Base-by-base conservation (phyloP, 2,797 vertebrate genomes). In the Smutsia gigantea region DNA sequence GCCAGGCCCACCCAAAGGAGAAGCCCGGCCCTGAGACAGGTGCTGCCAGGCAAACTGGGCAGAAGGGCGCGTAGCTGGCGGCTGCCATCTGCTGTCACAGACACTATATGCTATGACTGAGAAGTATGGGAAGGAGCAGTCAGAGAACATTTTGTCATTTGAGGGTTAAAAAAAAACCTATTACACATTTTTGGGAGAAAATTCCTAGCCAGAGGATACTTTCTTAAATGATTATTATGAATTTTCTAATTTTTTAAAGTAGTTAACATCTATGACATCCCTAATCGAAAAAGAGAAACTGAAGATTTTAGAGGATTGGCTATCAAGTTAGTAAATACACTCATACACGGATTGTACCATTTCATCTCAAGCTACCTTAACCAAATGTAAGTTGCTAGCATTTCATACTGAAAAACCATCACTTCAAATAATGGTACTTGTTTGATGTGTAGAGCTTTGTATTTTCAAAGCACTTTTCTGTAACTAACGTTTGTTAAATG, bases 21-120 rank as follows among this genome's bases (percentile, higher is more conserved):
- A 97, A 96, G 91, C 87, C 95, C 97, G 97, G 97, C 97, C 90
- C 92, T 94, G 90, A 74, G 0, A 97, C 95, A 98, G 95, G 29
- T 92, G 94, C 97, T 98, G 98, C 98, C 97, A 98, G 98, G 97
- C 97, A 98, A 97, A 96, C 97, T 95, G 96, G 98, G 98, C 97
- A 98, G 97, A 97, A 97, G 97, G 96, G 95, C 92, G 74, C 69
- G 51, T 94, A 98, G 97, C 98, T 97, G 97, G 97, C 98, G 96
- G 96, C 95, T 90, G 98, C 96, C 93, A 97, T 97, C 98, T 98
- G 97, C 95, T 94, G 97, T 96, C 93, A 95, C 94, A 96, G 97
- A 97, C 97, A 95, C 97, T 95, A 83, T 97, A 95, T 97, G 98
- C 97, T 93, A 97, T 96, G 95, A 93, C 79, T 21, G 95, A 98